Evolutionary conservation across 2,797 vertebrate species (phyloP), one percentile per base, ranked within the genome.

Genomic region (Spinus pinus): DNA sequence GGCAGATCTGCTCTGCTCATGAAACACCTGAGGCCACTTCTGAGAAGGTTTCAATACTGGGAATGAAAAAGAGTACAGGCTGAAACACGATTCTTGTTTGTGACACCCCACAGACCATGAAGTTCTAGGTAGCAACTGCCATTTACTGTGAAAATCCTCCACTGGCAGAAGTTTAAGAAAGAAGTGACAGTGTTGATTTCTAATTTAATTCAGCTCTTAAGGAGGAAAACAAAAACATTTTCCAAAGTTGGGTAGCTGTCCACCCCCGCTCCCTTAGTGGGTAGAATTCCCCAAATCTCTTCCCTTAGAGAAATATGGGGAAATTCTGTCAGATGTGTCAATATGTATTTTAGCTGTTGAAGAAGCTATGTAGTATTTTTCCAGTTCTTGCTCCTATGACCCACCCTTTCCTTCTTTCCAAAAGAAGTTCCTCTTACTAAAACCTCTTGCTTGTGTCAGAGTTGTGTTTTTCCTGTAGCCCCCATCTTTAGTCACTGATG

Each of bases 351-450:
- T n/a, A 86, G 56, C 37, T 62, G 35, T 60, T 89, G 49, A 94
- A 64, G 62, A 65, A 70, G 37, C 44, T 28, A 51, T 17, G 27
- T 10, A 58, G 25, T 27, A 78, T 83, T 89, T 95, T 85, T 79
- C 82, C 70, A 72, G 58, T 46, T 92, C 85, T 79, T 72, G 42
- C 50, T 89, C 79, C 88, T 72, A 9, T 73, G 75, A 92, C 60
- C 81, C 84, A 73, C 53, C n/a, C 67, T 93, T 74, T 93, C 74
- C 82, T 77, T 24, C 67, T 88, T 83, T 88, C 88, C 83, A 49
- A 37, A 79, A 79, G 56, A 80, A 67, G 78, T 60, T 93, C 88
- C 96, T 73, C 60, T 86, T 88, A 81, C 67, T 81, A 56, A 88
- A 85, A 49, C 41, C 53, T 83, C 42, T 58, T 77, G 81, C 53